Conservation (phyloP, 1,140 invertebrate species). For the Cydia pomonella region DNA sequence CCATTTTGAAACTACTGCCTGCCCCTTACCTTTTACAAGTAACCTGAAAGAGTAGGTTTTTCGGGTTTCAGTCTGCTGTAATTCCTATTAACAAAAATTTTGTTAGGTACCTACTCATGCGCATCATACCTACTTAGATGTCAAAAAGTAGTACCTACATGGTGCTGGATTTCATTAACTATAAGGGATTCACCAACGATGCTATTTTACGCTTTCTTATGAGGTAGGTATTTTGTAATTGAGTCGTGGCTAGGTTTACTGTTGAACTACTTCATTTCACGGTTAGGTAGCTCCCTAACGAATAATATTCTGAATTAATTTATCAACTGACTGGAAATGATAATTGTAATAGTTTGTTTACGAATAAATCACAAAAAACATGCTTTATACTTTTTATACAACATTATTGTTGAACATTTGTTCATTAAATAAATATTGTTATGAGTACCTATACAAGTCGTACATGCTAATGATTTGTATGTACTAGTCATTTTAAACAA, state of each 20-base stretch:
- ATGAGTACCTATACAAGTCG: conserved; percentile 47
- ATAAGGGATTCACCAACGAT: conserved; percentile 22
- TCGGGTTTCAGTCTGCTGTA: neutral
- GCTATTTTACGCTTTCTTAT: conserved; percentile 24
- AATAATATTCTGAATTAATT: conserved; percentile 33
- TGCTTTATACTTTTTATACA: conserved; percentile 69
- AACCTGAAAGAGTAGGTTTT: neutral
- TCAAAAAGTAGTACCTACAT: conserved; percentile 16
- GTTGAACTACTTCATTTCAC: conserved; percentile 15
- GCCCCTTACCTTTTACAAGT: neutral
- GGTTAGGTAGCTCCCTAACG: conserved; percentile 24
- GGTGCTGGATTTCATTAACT: conserved; percentile 11
- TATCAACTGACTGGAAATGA: conserved; percentile 47
- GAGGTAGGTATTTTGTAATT: conserved; percentile 4
- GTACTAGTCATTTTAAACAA: conserved; percentile 68
- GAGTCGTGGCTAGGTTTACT: conserved; percentile 14
- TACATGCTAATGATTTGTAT: conserved; percentile 55
- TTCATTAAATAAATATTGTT: conserved; percentile 57
- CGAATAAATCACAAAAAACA: conserved; percentile 51
- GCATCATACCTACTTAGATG: conserved; percentile 15
- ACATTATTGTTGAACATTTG: conserved; percentile 59
- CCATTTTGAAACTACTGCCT: too few species aligned
- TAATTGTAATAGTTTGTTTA: conserved; percentile 45
- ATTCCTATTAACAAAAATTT: neutral
- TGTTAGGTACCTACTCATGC: conserved; percentile 2